Evolutionary conservation across 2,888 invertebrate genomes (phyloP).

Genomic region (Drymonia ruficornis): DNA sequence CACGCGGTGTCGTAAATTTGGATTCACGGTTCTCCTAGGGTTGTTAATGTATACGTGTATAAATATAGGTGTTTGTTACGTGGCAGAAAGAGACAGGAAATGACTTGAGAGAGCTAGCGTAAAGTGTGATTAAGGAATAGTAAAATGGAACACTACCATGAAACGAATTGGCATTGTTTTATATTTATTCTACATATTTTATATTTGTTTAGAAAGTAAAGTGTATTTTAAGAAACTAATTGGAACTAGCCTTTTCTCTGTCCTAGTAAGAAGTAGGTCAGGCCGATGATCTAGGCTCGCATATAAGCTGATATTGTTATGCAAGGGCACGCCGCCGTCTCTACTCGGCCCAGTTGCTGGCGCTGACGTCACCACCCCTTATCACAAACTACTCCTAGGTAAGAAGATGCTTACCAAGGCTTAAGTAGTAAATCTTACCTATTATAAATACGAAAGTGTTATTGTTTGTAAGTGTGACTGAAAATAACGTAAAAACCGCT

Average conservation of each 20-base stretch:
- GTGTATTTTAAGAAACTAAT: too few relatives aligned
- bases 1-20: neutral
- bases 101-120: neutral
- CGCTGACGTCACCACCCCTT: neutral
- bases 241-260: neutral
- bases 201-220: too few relatives aligned
- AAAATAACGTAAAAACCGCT: too few relatives aligned
- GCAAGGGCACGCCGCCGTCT: slow-evolving; percentile 2
- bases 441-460: too few relatives aligned
- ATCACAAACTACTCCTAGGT: neutral
- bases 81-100: neutral
- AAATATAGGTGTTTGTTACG: neutral
- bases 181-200: too few relatives aligned
- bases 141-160: slow-evolving; percentile 15
- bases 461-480: too few relatives aligned
- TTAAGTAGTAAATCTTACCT: too few relatives aligned
- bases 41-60: neutral
- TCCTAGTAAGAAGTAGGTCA: slow-evolving; percentile 1
- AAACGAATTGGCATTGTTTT: slow-evolving; percentile 11
- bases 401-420: neutral
- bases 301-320: slow-evolving; percentile 5
- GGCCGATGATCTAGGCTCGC: slow-evolving; percentile 1
- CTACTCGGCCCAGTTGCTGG: neutral
- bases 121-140: slow-evolving; percentile 6
- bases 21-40: neutral